Evolutionary conservation across 1,140 invertebrate genomes (phyloP).

Genomic region (Macrobrachium nipponense): DNA sequence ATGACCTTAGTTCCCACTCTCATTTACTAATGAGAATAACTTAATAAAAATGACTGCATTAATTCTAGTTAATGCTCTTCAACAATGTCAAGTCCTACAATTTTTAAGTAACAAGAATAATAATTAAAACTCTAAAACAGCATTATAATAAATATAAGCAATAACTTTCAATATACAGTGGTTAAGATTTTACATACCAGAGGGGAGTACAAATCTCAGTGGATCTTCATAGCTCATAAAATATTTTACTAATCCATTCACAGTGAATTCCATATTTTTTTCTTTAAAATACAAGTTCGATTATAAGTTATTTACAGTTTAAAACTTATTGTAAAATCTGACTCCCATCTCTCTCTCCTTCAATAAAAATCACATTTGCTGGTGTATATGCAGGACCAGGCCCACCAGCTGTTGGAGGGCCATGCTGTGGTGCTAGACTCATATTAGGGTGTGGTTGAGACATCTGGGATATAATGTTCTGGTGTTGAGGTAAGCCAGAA

Average conservation of each 20-base stretch:
- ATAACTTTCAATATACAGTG: neutral
- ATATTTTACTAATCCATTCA: neutral
- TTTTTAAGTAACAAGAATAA: neutral
- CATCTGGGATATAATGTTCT: constrained; percentile 41
- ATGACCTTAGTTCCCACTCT: neutral
- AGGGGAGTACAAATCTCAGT: neutral
- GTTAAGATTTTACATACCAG: neutral
- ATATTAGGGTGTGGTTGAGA: constrained; percentile 45
- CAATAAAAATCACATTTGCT: constrained; percentile 29
- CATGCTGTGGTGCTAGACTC: constrained; percentile 8
- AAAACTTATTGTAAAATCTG: constrained; percentile 38
- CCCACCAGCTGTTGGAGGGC: constrained; percentile 23
- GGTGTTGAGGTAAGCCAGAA: constrained; percentile 44
- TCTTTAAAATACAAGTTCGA: neutral
- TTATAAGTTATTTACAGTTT: neutral
- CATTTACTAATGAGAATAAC: neutral
- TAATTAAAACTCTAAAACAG: neutral
- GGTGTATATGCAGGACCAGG: constrained; percentile 25
- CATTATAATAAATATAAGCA: neutral
- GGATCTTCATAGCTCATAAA: neutral
- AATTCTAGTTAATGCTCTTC: neutral
- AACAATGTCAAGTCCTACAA: neutral
- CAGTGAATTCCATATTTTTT: neutral
- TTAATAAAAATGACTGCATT: neutral
- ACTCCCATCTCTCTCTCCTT: constrained; percentile 39